Evolutionary conservation across 2,113 vertebrate genomes (phyloP).

Genomic region (Gopherus flavomarginatus): DNA sequence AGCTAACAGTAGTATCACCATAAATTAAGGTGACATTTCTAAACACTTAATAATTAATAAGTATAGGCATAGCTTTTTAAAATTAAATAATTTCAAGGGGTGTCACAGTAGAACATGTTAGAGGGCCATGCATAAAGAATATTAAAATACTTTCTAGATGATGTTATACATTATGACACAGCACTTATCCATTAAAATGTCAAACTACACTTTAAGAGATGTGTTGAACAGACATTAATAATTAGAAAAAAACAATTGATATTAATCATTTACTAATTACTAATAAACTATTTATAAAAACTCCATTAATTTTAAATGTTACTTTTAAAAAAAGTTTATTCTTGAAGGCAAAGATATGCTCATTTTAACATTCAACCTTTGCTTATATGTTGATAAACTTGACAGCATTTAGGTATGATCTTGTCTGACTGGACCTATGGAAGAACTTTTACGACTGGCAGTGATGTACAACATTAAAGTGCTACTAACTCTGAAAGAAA

Average conservation of each 20-base stretch:
- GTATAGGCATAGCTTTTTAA: slow-evolving; percentile 21
- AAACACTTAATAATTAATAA: slow-evolving; percentile 12
- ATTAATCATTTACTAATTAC: slow-evolving; percentile 80
- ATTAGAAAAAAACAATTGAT: slow-evolving; percentile 59
- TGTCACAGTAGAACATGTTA: slow-evolving; percentile 13
- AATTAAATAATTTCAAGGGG: slow-evolving; percentile 14
- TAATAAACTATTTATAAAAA: slow-evolving; percentile 73
- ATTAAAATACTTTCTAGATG: slow-evolving; percentile 68
- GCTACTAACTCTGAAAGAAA: not conserved
- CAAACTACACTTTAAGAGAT: slow-evolving; percentile 60
- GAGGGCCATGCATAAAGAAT: slow-evolving; percentile 70
- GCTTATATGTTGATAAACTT: not conserved
- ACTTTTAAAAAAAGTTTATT: slow-evolving; percentile 37
- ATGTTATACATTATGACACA: slow-evolving; percentile 67
- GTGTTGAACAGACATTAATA: slow-evolving; percentile 18
- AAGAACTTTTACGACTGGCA: not conserved
- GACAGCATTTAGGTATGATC: not conserved
- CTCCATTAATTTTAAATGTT: slow-evolving; percentile 28
- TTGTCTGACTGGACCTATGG: not conserved
- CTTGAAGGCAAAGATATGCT: slow-evolving; percentile 24
- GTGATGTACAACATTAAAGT: fast-evolving
- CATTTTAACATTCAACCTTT: not conserved
- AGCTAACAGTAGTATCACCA: slow-evolving; percentile 12
- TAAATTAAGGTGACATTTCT: slow-evolving; percentile 49
- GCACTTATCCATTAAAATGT: slow-evolving; percentile 37